Percentiles rank a stretch among this genome's conserved stretches.
phyloP scores from a whole-genome alignment of 1,140 invertebrate species.

The Periplaneta americana region DNA sequence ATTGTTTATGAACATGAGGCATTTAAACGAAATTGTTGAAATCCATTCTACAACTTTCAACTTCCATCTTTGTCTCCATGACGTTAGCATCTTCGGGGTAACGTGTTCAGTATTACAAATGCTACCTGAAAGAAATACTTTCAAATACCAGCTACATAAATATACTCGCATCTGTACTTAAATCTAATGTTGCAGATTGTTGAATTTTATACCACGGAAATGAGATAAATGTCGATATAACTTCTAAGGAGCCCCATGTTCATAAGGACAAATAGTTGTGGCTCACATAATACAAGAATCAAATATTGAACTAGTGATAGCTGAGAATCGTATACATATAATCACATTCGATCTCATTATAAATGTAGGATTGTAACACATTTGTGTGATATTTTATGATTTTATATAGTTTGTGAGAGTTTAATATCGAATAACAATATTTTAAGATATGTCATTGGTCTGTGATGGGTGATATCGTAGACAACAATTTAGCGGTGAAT shows the following conservation, averaged over 20 bases:
- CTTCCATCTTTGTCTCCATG: background rate
- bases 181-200: too few relatives aligned
- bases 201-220: too few relatives aligned
- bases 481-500: background rate
- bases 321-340: background rate
- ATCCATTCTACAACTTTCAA: background rate
- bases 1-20: background rate
- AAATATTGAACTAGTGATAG: background rate
- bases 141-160: too few relatives aligned
- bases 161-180: too few relatives aligned
- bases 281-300: background rate
- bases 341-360: background rate
- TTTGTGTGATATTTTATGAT: background rate
- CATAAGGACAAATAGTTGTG: background rate
- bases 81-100: background rate
- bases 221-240: background rate
- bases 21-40: background rate
- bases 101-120: background rate
- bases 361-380: background rate
- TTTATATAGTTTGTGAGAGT: background rate
- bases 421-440: background rate
- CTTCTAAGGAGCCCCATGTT: background rate
- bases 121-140: background rate
- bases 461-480: background rate
- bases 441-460: background rate